A percentile compares a stretch with the other conserved stretches of the same genome.
Conservation (phyloP, 2,113 vertebrate species). For the Thamnophis sirtalis region DNA sequence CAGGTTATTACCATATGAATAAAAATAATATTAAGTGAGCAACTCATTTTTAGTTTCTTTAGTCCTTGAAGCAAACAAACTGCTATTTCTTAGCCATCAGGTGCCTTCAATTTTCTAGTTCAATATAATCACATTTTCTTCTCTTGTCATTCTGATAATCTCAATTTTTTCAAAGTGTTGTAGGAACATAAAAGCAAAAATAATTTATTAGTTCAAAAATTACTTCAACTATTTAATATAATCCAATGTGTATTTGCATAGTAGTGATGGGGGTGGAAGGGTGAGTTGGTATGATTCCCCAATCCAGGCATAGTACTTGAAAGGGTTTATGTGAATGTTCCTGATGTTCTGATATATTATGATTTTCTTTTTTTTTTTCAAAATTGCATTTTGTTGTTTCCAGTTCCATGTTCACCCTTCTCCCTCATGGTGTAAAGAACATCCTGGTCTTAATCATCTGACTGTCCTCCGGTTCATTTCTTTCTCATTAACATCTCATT, state of each 20-base stretch:
- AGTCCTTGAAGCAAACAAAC: background rate
- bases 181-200: background rate
- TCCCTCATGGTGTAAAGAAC: background rate
- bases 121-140: background rate
- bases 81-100: background rate
- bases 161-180: background rate
- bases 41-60: slow-evolving; percentile 23
- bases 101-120: background rate
- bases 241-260: background rate
- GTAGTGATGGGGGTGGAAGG: too few species aligned
- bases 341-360: background rate
- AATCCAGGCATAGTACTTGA: background rate
- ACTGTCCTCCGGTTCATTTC: background rate
- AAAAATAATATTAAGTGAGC: background rate
- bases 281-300: background rate
- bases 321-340: background rate
- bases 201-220: background rate
- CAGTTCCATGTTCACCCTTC: background rate
- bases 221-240: background rate
- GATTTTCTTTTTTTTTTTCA: background rate
- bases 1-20: slow-evolving; percentile 8
- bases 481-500: background rate
- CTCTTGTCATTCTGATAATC: background rate
- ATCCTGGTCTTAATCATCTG: background rate
- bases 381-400: background rate